A percentile compares a stretch with the other conserved stretches of the same genome.
These are phyloP conservation scores for Neostethus bicornis DNA, from an alignment of 2,797 vertebrate species.

Conservation along the genomic window DNA sequence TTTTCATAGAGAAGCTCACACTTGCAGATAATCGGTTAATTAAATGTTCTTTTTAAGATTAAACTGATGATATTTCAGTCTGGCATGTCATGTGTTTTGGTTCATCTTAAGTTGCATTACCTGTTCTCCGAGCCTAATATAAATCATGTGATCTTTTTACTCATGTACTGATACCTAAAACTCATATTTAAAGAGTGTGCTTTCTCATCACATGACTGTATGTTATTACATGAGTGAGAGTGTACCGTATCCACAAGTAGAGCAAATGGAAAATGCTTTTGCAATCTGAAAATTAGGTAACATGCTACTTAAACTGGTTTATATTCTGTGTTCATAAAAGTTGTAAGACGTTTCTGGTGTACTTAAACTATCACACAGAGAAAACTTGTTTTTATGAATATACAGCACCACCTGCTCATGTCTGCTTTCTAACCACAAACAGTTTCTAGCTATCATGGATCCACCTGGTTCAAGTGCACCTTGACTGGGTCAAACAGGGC, in stretches of 20 bases:
- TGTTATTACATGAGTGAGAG: not conserved
- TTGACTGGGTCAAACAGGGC: conserved; percentile 67
- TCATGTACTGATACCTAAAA: not conserved
- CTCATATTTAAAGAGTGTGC: not conserved
- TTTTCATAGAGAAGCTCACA: not conserved
- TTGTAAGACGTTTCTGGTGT: conserved; percentile 31
- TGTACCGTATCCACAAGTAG: not conserved
- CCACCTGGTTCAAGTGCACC: conserved; percentile 64
- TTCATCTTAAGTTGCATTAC: not conserved
- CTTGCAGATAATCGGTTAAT: not conserved
- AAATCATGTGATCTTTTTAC: not conserved
- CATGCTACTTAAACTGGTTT: not conserved
- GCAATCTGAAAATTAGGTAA: not conserved
- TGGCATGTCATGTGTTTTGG: not conserved
- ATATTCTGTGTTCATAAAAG: conserved; percentile 44
- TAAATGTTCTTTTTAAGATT: not conserved
- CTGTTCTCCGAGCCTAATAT: not conserved
- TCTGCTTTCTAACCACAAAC: conserved; percentile 50
- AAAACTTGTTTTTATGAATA: conserved; percentile 59
- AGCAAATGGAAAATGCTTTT: not conserved
- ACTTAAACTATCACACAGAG: conserved; percentile 40
- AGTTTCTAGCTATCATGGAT: conserved; percentile 56
- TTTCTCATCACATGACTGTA: conserved; percentile 2
- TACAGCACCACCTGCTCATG: conserved; percentile 64
- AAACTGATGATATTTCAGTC: not conserved